Evolutionary conservation across 2,113 vertebrate species (phyloP).

Genomic region (Vulpes lagopus): DNA sequence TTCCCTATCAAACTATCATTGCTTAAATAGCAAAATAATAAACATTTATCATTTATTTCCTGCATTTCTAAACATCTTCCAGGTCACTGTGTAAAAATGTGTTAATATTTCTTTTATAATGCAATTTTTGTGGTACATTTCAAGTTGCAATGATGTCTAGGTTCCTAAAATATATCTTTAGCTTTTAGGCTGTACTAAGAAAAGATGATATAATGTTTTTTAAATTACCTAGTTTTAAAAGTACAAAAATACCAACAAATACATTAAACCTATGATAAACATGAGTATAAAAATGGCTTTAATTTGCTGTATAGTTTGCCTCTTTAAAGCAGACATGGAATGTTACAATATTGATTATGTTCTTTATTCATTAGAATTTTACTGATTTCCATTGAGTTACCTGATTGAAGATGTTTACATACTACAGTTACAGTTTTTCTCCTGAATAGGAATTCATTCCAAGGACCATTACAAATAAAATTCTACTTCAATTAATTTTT

Average conservation of each 20-base stretch:
- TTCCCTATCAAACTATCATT: slow-evolving; percentile 47
- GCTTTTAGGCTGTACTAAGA: not conserved
- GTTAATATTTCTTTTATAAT: slow-evolving; percentile 51
- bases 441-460: not conserved
- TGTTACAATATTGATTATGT: not conserved
- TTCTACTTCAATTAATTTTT: slow-evolving; percentile 48
- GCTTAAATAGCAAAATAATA: slow-evolving; percentile 62
- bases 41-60: slow-evolving; percentile 62
- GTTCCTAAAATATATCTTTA: not conserved
- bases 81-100: slow-evolving; percentile 22
- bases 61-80: slow-evolving; percentile 61
- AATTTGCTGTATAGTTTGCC: not conserved
- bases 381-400: not conserved
- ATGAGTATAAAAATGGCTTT: not conserved
- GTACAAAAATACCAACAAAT: not conserved
- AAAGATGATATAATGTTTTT: not conserved
- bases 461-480: not conserved
- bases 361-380: slow-evolving; percentile 39
- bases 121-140: slow-evolving; percentile 45
- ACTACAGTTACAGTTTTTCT: not conserved
- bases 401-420: not conserved
- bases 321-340: not conserved
- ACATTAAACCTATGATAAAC: not conserved
- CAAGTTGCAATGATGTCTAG: not conserved
- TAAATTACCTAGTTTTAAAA: slow-evolving; percentile 45